Evolutionary conservation across 2,797 vertebrate species (phyloP), one percentile per base, ranked within the genome.

Genomic region (Synaphobranchus kaupii): DNA sequence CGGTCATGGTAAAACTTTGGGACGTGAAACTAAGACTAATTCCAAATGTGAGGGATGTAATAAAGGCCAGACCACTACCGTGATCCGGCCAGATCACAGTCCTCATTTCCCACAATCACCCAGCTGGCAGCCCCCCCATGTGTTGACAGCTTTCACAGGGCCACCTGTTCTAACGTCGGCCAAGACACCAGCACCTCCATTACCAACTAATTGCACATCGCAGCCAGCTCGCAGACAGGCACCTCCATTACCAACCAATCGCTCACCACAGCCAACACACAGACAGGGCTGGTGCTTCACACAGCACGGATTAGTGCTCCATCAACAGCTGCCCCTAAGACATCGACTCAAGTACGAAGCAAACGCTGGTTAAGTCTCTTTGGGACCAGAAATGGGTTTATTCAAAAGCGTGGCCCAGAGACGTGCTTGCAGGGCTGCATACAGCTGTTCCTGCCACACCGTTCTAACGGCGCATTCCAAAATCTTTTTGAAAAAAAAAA

Each of bases 231-330:
- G 7, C 44, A 25, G 56, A 31, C 44, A 50, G 50, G 76, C 48
- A 85, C 82, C 91, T 89, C 91, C 91, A 92, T 91, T 87, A 91
- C 93, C 92, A 88, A 87, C 88, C 92, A 91, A 94, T 95, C 90
- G 91, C 90, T 87, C 78, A 83, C 83, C 88, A 84, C 89, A 86
- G 60, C 85, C 89, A 83, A 31, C 88, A 87, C 44, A 13, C 47
- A 25, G 56, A 31, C 44, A 86, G 50, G 60, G 17, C 28, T 66
- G 80, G 25, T 5, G 47, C 78, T 31, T 28, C 50, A 86, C 86
- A 44, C 17, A 89, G 68, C 85, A 82, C 85, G 63, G 8, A 25
- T 0, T 15, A 83, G 68, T 85, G 84, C 25, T 89, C 87, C 56
- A 39, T 20, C n/a, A 28, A 39, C 52, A 85, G 88, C 73, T n/a